These are phyloP conservation scores for Labia minor DNA, from an alignment of 2,888 invertebrate species.

Conservation along the genomic window DNA sequence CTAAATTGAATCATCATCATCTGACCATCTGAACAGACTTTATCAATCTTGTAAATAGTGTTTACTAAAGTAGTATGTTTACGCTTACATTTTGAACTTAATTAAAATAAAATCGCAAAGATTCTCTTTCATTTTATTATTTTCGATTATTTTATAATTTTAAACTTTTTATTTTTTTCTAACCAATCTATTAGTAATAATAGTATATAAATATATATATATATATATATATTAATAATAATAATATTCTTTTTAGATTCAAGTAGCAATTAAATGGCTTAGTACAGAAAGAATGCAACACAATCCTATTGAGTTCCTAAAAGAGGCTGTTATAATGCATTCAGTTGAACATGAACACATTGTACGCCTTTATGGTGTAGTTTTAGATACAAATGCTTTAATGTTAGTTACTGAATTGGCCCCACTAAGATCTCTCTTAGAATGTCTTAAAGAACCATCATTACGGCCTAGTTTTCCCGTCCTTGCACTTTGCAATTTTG, in stretches of 20 bases:
- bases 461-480: constrained; percentile 85
- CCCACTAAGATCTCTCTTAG: constrained; percentile 83
- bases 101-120: too few species aligned
- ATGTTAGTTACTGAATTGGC: constrained; percentile 74
- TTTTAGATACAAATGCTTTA: constrained; percentile 67
- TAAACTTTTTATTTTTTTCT: too few species aligned
- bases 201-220: too few species aligned
- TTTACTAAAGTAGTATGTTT: too few species aligned
- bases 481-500: constrained; percentile 85
- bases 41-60: too few species aligned
- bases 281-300: constrained; percentile 91
- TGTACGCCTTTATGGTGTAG: constrained; percentile 94
- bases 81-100: too few species aligned
- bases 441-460: constrained; percentile 89
- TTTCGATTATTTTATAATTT: too few species aligned
- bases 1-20: too few species aligned
- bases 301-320: constrained; percentile 91
- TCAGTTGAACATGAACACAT: constrained; percentile 94
- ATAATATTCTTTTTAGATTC: constrained; percentile 47
- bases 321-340: constrained; percentile 98
- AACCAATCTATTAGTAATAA: too few species aligned
- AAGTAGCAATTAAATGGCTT: constrained; percentile 94
- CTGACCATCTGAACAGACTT: too few species aligned
- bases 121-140: too few species aligned
- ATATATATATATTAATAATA: not conserved